Base-by-base conservation (phyloP, 1,140 invertebrate genomes). In the Portunus trituberculatus region DNA sequence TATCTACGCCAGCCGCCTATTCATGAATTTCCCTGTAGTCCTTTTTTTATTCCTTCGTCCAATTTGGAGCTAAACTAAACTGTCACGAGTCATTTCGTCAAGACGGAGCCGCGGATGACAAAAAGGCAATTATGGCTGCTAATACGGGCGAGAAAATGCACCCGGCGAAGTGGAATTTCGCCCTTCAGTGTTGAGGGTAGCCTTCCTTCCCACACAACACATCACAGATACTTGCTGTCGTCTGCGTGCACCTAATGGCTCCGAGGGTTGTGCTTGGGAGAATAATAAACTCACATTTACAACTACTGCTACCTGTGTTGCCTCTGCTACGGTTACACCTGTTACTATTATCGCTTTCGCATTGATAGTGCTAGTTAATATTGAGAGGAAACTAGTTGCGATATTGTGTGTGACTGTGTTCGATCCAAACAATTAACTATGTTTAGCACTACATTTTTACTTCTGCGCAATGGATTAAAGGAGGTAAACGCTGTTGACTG, bases 41-140 rank as follows among this genome's bases (percentile, higher is more conserved):
- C 8, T 28, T 16, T 28, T 87, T 90, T 39, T 31, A 10, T 91
- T 89, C 39, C 87, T 28, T 91, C 89, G 28, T 91, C 89, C 89
- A 91, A 91, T 91, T 91, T 91, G 46, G 46, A 25, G 8, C 48
- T 91, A 59, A 91, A 91, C 89, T 91, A 59, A 59, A 59, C 89
- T 91, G 89, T 91, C 89, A 59, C 46, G 46, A 59, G 46, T 59
- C 46, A 91, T 91, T 59, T 59, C 89, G 48, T 91, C 89, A 91
- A 91, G 89, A 90, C 32, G 89, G 31, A 29, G 89, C 28, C 89
- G 89, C 14, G 12, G 45, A 89, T 12, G 46, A 89, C 31, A 89
- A 89, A 39, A 89, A 89, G 46, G 39, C 89, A 29, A 91, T 91
- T 59, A 91, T 32, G 48, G n/a, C n/a, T 20, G 87, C 25, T 89